Evolutionary conservation across 2,113 vertebrate genomes (phyloP).

Genomic region (Siniperca chuatsi): DNA sequence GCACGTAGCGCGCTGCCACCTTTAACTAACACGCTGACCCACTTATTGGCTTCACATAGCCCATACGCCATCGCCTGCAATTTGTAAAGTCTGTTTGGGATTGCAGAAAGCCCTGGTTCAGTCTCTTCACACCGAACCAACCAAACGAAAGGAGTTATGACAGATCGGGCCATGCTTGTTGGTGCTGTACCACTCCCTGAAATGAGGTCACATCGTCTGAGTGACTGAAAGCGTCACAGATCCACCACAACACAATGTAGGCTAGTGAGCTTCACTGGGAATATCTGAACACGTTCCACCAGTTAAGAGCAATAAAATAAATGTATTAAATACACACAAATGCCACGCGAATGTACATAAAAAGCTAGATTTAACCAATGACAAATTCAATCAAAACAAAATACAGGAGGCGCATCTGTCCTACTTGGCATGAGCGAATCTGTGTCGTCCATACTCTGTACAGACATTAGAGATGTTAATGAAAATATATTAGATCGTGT

Average conservation of each 20-base stretch:
- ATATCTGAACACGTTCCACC: background rate
- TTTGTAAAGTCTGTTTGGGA: slow-evolving; percentile 24
- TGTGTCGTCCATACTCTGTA: slow-evolving; percentile 1
- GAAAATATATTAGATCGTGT: slow-evolving; percentile 66
- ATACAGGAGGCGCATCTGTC: background rate
- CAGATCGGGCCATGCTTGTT: slow-evolving; percentile 49
- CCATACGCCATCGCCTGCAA: background rate
- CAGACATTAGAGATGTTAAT: slow-evolving; percentile 51
- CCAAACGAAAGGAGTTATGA: slow-evolving; percentile 37
- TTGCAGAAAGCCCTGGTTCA: slow-evolving; percentile 17
- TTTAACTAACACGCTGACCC: slow-evolving; percentile 77
- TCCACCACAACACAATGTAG: slow-evolving; percentile 12
- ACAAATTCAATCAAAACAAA: background rate
- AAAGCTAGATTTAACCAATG: background rate
- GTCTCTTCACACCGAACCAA: slow-evolving; percentile 23
- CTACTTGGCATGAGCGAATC: background rate
- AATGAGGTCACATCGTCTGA: slow-evolving; percentile 75
- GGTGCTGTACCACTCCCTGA: slow-evolving; percentile 73
- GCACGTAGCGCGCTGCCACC: slow-evolving; percentile 53
- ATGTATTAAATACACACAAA: background rate
- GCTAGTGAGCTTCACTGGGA: background rate
- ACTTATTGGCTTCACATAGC: slow-evolving; percentile 51
- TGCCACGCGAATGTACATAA: background rate
- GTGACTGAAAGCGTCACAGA: slow-evolving; percentile 47
- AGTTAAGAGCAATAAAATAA: background rate